Percentiles rank a stretch among this genome's conserved stretches.
Conservation (phyloP, 2,797 vertebrate species). For the Etheostoma nigrum region DNA sequence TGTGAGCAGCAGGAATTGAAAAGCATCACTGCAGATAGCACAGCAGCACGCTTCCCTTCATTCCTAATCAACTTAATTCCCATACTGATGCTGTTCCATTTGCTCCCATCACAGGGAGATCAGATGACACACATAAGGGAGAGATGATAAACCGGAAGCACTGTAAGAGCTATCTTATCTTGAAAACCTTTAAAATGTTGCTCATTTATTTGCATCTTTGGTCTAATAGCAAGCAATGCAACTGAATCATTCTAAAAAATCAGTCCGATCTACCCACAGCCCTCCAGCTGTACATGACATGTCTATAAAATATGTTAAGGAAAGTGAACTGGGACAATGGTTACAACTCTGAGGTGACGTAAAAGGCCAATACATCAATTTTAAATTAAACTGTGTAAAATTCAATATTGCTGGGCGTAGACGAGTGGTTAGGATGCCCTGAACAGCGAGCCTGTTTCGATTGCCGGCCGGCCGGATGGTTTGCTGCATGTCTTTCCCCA, state of each 20-base stretch:
- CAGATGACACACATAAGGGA: conserved; percentile 28
- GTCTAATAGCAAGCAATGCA: not conserved
- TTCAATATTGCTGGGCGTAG: not conserved
- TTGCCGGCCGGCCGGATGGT: too few relatives aligned
- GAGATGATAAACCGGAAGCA: conserved; percentile 6
- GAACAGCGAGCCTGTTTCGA: too few relatives aligned
- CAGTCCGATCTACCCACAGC: too few relatives aligned
- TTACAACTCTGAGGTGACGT: not conserved
- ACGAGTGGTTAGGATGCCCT: too few relatives aligned
- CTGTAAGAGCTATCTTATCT: not conserved
- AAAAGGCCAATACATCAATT: not conserved
- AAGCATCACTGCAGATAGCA: conserved; percentile 35
- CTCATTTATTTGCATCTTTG: conserved; percentile 1
- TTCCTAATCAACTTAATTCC: conserved; percentile 43
- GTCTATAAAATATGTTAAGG: not conserved
- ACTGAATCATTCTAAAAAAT: too few relatives aligned
- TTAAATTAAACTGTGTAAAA: not conserved
- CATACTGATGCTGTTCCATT: conserved; percentile 26
- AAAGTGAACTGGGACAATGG: not conserved
- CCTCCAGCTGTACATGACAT: too few relatives aligned
- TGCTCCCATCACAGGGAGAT: conserved; percentile 30
- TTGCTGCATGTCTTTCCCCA: too few relatives aligned
- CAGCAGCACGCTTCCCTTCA: conserved; percentile 26
- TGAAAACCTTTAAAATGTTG: not conserved
- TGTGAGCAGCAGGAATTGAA: conserved; percentile 47